Base-by-base conservation (phyloP, 1,140 invertebrate genomes). In the Neodiprion pinetum region DNA sequence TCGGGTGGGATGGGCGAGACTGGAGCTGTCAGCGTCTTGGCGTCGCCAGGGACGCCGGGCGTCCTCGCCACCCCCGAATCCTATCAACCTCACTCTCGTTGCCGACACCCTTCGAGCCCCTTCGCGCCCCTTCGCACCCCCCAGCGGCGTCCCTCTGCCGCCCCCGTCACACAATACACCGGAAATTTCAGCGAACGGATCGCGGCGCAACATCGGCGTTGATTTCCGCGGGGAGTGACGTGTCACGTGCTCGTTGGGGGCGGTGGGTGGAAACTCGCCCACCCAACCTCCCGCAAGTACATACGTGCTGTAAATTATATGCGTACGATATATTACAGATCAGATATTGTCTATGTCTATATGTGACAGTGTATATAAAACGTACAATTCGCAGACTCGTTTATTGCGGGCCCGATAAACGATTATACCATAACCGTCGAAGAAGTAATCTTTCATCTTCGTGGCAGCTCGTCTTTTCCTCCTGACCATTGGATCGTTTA, bases 141-240 rank as follows among this genome's bases (percentile, higher is more conserved):
- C 40, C 70, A 40, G 28, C 23, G 14, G 70, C 72, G 68, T 40
- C 48, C 48, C 70, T 14, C 7, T 69, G 11, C 76, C 75, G 70
- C 71, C 61, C 48, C 11, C 11, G 75, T 76, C 76, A 77, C 79
- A 83, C 80, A 82, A 78, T 79, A 79, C 78, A 81, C 80, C 82
- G 79, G 81, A 84, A 83, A 83, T 83, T 82, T 85, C 82, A 80
- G 47, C 77, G 77, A 83, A 79, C 75, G 72, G 71, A 74, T 81
- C 78, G 71, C 74, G 49, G 72, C 76, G 72, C 76, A 77, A 75
- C 82, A 78, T 77, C 66, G 72, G 71, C 79, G 79, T 82, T 84
- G 85, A 85, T 86, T 85, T 83, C 83, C 82, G 80, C 81, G 78
- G 81, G 80, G 83, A 84, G 81, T 79, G 80, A 82, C 78, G 79